These are phyloP conservation scores for Camponotus pennsylvanicus DNA, from an alignment of 1,140 invertebrate genomes.

Conservation along the genomic window DNA sequence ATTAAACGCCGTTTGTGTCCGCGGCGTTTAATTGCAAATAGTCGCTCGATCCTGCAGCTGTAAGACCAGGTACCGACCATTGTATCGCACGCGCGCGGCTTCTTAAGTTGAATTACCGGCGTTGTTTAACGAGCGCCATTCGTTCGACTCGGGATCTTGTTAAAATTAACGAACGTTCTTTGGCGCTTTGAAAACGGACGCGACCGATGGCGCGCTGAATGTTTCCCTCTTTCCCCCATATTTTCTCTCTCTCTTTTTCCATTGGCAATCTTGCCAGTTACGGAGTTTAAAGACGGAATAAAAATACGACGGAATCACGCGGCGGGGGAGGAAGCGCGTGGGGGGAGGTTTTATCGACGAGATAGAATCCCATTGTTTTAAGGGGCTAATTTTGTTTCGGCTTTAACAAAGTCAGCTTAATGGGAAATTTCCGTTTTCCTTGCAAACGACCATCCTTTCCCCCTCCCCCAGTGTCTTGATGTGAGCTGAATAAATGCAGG, in stretches of 20 bases:
- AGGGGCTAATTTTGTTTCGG: slow-evolving; percentile 66
- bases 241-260: background rate
- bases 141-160: slow-evolving; percentile 6
- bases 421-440: slow-evolving; percentile 36
- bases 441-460: background rate
- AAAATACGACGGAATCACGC: slow-evolving; percentile 32
- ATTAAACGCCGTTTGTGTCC: slow-evolving; percentile 53
- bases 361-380: slow-evolving; percentile 65
- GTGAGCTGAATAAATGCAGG: background rate
- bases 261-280: slow-evolving; percentile 13
- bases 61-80: slow-evolving; percentile 26
- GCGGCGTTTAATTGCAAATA: slow-evolving; percentile 52
- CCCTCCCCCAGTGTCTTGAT: background rate
- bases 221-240: slow-evolving; percentile 5
- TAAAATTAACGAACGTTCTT: slow-evolving; percentile 67
- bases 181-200: slow-evolving; percentile 37
- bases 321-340: background rate
- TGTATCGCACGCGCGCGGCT: slow-evolving; percentile 9
- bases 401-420: slow-evolving; percentile 70
- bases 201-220: slow-evolving; percentile 46
- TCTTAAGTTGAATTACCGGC: slow-evolving; percentile 64
- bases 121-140: slow-evolving; percentile 54
- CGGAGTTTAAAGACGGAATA: slow-evolving; percentile 32
- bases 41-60: slow-evolving; percentile 21
- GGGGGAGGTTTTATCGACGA: slow-evolving; percentile 46